Conservation (phyloP, 2,797 vertebrate genomes). For the Sardinella longiceps region DNA sequence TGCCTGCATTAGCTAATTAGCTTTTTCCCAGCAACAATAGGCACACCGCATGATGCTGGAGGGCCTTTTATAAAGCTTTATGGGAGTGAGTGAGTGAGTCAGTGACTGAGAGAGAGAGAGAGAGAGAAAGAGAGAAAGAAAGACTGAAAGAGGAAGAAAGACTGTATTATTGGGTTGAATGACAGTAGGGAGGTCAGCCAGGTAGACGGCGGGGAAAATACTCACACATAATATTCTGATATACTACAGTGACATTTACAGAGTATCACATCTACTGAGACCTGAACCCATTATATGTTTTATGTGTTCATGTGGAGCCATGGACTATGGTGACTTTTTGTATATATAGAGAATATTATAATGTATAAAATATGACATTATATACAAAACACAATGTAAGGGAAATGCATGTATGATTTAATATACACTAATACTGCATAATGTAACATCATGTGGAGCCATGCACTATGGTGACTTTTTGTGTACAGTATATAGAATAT, state of each 20-base stretch:
- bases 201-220: background rate
- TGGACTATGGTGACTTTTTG: background rate
- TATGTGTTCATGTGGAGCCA: background rate
- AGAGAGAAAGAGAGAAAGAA: slow-evolving; percentile 61
- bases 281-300: background rate
- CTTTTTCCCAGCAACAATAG: background rate
- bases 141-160: slow-evolving; percentile 39
- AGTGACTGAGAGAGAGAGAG: slow-evolving; percentile 47
- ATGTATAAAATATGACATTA: too few relatives aligned
- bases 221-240: background rate
- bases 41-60: background rate
- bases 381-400: too few relatives aligned
- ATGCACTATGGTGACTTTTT: too few relatives aligned
- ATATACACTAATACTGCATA: too few relatives aligned
- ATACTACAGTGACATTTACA: background rate
- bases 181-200: background rate
- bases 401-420: too few relatives aligned
- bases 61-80: background rate
- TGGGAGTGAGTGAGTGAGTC: slow-evolving; percentile 45
- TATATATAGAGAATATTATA: too few relatives aligned
- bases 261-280: background rate
- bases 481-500: too few relatives aligned
- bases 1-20: slow-evolving; percentile 1
- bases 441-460: too few relatives aligned
- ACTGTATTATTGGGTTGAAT: background rate